phyloP scores from a whole-genome alignment of 2,797 vertebrate species.

The Siniperca undulata region DNA sequence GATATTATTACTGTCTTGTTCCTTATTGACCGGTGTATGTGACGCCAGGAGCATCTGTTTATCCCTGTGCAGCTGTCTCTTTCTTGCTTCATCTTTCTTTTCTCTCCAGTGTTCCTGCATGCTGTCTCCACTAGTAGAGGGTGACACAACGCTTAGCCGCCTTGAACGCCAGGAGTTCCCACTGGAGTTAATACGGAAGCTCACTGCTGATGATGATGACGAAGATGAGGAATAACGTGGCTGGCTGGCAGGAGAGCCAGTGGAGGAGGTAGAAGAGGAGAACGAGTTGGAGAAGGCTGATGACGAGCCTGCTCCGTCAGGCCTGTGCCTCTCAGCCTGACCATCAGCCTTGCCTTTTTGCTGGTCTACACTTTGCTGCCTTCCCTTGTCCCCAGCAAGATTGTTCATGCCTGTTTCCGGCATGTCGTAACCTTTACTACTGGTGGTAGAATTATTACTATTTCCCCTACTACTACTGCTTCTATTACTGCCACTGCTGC shows the following conservation, averaged over 20 bases:
- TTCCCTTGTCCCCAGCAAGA: constrained; percentile 89
- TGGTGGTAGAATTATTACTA: constrained; percentile 31
- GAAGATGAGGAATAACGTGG: constrained; percentile 57
- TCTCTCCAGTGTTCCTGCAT: constrained; percentile 82
- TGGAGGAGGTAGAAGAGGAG: constrained; percentile 71
- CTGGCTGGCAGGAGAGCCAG: constrained; percentile 57
- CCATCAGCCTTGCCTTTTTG: constrained; percentile 76
- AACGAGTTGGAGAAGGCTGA: constrained; percentile 81
- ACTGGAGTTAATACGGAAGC: constrained; percentile 94
- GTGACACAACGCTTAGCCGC: constrained; percentile 76
- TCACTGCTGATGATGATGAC: constrained; percentile 85
- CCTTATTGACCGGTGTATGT: constrained; percentile 72
- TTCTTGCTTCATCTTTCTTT: constrained; percentile 84
- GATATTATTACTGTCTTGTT: constrained; percentile 88
- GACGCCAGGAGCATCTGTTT: constrained; percentile 79
- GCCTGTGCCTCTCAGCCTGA: constrained; percentile 66
- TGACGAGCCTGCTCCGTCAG: constrained; percentile 62
- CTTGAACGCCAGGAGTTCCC: constrained; percentile 88
- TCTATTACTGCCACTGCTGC: constrained; percentile 40
- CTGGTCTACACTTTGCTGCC: constrained; percentile 80
- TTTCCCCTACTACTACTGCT: constrained; percentile 75
- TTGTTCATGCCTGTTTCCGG: constrained; percentile 88
- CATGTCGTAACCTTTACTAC: constrained; percentile 65
- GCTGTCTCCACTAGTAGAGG: constrained; percentile 62
- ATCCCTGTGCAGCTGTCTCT: constrained; percentile 73